These are phyloP conservation scores for Gobio occitaniae DNA, from an alignment of 2,797 vertebrate species.

Conservation along the genomic window DNA sequence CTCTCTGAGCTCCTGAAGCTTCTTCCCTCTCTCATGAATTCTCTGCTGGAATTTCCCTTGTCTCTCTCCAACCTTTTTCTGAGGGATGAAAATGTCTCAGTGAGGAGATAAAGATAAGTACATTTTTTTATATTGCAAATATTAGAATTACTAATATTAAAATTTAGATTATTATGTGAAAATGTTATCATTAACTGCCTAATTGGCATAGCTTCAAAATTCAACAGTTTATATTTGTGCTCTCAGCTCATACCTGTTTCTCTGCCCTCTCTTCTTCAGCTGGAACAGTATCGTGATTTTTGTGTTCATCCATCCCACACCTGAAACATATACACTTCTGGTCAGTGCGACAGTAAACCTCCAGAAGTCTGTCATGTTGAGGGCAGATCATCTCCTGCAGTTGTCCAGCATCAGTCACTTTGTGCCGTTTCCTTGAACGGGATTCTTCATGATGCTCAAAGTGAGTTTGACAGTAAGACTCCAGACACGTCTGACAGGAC, in stretches of 20 bases:
- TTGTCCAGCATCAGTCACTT: neutral
- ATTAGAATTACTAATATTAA: no score
- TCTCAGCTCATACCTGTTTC: neutral
- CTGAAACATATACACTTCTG: neutral
- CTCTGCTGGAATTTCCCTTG: neutral
- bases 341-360: neutral
- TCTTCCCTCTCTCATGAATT: neutral
- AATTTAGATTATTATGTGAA: neutral
- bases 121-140: no score
- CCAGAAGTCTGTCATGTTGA: neutral
- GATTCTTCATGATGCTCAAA: neutral
- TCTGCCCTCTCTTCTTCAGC: neutral
- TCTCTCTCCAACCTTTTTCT: neutral
- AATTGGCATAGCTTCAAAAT: neutral
- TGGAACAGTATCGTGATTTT: neutral
- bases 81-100: neutral
- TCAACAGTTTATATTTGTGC: neutral
- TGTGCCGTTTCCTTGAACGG: neutral
- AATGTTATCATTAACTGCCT: neutral
- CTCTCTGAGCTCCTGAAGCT: slow-evolving; percentile 1
- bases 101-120: no score
- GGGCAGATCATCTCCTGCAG: slow-evolving; percentile 1
- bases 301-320: neutral
- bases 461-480: neutral
- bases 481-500: neutral